Evolutionary conservation across 2,888 invertebrate genomes (phyloP).

Genomic region (Sicus ferrugineus): DNA sequence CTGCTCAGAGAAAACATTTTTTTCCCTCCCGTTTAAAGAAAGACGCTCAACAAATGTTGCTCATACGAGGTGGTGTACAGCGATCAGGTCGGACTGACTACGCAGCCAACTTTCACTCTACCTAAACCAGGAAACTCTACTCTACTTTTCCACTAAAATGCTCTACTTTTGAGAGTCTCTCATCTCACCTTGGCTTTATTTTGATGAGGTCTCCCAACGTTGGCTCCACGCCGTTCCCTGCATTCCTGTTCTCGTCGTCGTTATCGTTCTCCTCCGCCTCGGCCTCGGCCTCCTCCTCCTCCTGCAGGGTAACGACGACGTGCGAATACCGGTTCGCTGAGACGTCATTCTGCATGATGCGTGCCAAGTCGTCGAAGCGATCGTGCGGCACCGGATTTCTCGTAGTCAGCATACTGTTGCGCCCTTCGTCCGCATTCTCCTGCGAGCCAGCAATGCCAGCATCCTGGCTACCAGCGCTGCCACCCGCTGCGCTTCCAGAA

Average conservation of each 20-base stretch:
- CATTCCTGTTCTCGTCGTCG: slow-evolving; percentile 43
- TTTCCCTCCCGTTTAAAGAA: too few relatives aligned
- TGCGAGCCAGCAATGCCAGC: slow-evolving; percentile 46
- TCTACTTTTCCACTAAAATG: too few relatives aligned
- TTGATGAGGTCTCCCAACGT: slow-evolving; percentile 75
- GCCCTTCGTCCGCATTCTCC: slow-evolving; percentile 43
- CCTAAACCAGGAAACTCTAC: too few relatives aligned
- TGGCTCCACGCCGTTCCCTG: slow-evolving; percentile 66
- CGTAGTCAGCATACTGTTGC: slow-evolving; percentile 50
- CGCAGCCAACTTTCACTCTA: too few relatives aligned
- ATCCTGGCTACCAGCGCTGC: slow-evolving; percentile 51
- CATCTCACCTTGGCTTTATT: slow-evolving; percentile 64
- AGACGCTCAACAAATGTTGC: neutral
- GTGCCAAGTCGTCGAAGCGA: slow-evolving; percentile 57
- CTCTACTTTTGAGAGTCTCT: neutral
- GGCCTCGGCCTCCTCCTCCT: slow-evolving; percentile 67
- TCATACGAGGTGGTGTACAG: too few relatives aligned
- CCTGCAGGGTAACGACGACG: slow-evolving; percentile 63
- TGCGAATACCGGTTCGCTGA: slow-evolving; percentile 47
- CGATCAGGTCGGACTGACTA: too few relatives aligned
- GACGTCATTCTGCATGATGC: slow-evolving; percentile 38
- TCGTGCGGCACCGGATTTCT: slow-evolving; percentile 58
- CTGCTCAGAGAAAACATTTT: neutral
- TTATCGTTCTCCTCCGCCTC: too few relatives aligned
- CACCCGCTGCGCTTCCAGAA: slow-evolving; percentile 43